Evolutionary conservation across 2,888 invertebrate species (phyloP), one percentile per base, ranked within the genome.

Genomic region (Cloeon dipterum): DNA sequence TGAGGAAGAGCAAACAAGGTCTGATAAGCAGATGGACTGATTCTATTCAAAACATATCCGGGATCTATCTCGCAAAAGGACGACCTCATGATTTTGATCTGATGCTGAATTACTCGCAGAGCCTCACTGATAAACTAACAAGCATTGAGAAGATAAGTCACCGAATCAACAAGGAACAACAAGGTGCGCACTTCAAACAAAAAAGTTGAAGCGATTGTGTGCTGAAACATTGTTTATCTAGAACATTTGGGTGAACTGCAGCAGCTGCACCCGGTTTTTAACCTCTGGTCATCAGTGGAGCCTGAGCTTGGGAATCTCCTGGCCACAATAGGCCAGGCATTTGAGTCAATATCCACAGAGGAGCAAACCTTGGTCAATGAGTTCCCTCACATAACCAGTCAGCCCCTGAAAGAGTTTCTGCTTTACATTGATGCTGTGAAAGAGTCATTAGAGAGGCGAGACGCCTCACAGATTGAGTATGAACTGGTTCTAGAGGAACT

Each of bases 391-490:
- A 5, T 5, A 14, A 16, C 29, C 5, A 29, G 13, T 16, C 29
- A 29, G 48, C 61, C 61, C 3, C 45, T 62, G 21, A 56, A 55
- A 46, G 75, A 75, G 47, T 74, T 74, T 47, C 53, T 70, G 18
- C 56, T 66, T 37, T 74, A 74, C 47, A 59, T 72, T 34, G 73
- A 74, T 43, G 68, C 71, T 26, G 69, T 73, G 5, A 70, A 71
- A 54, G 70, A 69, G 46, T 69, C 70, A 13, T 49, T 74, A 23
- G 55, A 60, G 36, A 62, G 70, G 41, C 54, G 75, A 21, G 74
- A 75, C 47, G 57, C 62, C 1, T 66, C 68, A 48, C 74, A 75
- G 48, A 63, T 63, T 42, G 63, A 66, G 38, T 73, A 71, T 48
- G 73, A 74, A 48, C 53, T 59, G 40, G 66, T 68, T 1, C 54